phyloP scores from a whole-genome alignment of 37 sponge, comb jelly and placozoan genomes.

The Tethya wilhelma region DNA sequence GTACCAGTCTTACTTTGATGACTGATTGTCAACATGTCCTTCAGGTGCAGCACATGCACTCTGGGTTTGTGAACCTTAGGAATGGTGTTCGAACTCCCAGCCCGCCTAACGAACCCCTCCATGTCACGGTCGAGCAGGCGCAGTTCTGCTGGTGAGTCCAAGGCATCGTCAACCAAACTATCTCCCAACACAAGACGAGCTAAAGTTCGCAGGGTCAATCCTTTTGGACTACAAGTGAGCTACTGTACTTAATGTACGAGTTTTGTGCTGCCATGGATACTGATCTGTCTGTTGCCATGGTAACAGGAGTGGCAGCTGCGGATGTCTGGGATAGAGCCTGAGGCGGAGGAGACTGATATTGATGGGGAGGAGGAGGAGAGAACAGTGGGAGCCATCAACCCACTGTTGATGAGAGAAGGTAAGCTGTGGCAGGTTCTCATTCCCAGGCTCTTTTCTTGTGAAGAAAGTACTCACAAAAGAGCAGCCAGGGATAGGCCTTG shows the following conservation, averaged over 20 bases:
- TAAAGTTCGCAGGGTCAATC: background rate
- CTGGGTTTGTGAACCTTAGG: too few relatives aligned
- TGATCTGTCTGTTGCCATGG: background rate
- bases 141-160: slow-evolving; percentile 3
- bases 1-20: too few relatives aligned
- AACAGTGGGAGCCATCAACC: slow-evolving; percentile 30
- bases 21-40: too few relatives aligned
- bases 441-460: too few relatives aligned
- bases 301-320: slow-evolving; percentile 35
- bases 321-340: slow-evolving; percentile 17
- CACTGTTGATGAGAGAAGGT: background rate
- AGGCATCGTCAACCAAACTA: background rate
- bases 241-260: background rate
- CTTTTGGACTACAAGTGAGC: slow-evolving; percentile 36
- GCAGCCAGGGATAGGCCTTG: too few relatives aligned
- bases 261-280: background rate
- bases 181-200: background rate
- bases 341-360: slow-evolving; percentile 19
- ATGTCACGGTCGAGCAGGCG: background rate
- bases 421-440: too few relatives aligned
- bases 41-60: too few relatives aligned
- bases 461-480: too few relatives aligned
- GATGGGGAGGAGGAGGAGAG: slow-evolving; percentile 1
- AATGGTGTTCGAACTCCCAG: too few relatives aligned
- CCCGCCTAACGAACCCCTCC: too few relatives aligned